phyloP scores from a whole-genome alignment of 2,797 vertebrate genomes.

The Cirrhinus mrigala region DNA sequence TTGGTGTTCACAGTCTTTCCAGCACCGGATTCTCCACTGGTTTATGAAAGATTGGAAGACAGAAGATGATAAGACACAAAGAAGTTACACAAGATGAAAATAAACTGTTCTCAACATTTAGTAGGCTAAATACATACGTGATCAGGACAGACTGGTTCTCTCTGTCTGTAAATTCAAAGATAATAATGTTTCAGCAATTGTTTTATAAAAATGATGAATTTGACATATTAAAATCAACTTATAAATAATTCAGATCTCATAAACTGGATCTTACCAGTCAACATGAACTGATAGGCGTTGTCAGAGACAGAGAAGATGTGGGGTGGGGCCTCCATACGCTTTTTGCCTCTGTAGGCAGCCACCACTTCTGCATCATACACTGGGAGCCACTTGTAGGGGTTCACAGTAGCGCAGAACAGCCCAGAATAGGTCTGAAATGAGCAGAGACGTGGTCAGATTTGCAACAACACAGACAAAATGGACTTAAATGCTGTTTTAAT shows the following conservation, averaged over 20 bases:
- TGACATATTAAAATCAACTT: too few relatives aligned
- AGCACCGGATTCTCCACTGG: slow-evolving; percentile 81
- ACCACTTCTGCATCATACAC: slow-evolving; percentile 75
- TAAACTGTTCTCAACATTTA: too few relatives aligned
- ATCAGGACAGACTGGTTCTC: slow-evolving; percentile 74
- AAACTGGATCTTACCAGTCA: slow-evolving; percentile 75
- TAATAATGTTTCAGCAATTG: too few relatives aligned
- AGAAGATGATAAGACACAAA: too few relatives aligned
- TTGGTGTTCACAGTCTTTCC: slow-evolving; percentile 85
- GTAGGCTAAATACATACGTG: slow-evolving; percentile 67
- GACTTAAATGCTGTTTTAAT: background rate
- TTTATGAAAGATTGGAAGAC: too few relatives aligned
- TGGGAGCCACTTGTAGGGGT: slow-evolving; percentile 81
- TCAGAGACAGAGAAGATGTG: slow-evolving; percentile 95
- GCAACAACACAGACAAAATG: background rate
- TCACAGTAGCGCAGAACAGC: slow-evolving; percentile 69
- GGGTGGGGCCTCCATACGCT: slow-evolving; percentile 82
- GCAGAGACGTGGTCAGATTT: background rate
- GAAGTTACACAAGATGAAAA: too few relatives aligned
- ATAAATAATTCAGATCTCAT: too few relatives aligned
- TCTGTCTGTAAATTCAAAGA: too few relatives aligned
- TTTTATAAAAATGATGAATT: too few relatives aligned
- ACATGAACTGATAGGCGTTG: slow-evolving; percentile 86
- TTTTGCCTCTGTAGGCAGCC: slow-evolving; percentile 86
- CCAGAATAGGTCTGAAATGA: slow-evolving; percentile 76